Conservation (phyloP, 2,113 vertebrate species). For the Physeter macrocephalus region DNA sequence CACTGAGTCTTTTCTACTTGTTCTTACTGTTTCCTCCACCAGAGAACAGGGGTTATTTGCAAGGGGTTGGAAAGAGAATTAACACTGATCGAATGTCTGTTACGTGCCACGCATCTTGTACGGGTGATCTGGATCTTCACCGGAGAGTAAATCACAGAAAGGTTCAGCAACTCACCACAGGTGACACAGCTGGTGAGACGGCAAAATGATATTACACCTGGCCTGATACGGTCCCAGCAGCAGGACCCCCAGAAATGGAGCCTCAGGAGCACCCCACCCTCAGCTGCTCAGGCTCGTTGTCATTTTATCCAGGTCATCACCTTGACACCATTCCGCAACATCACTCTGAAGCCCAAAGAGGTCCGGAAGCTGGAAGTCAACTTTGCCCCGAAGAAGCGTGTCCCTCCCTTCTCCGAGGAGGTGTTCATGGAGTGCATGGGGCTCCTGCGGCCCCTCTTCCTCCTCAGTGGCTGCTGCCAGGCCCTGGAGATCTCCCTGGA, state of each 20-base stretch:
- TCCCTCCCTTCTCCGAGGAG: constrained; percentile 82
- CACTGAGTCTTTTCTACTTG: accelerated
- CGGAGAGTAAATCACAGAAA: neutral
- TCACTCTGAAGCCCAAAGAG: constrained; percentile 80
- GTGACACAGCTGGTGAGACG: neutral
- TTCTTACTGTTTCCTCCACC: neutral
- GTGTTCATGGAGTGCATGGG: constrained; percentile 83
- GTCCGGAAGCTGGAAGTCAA: constrained; percentile 81
- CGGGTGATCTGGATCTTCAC: neutral
- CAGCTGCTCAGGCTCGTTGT: neutral
- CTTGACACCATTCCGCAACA: constrained; percentile 76
- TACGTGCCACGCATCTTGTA: neutral
- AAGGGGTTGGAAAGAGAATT: neutral
- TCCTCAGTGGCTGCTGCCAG: constrained; percentile 87
- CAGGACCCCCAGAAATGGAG: neutral
- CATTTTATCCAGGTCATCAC: constrained; percentile 74
- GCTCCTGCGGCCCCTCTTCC: constrained; percentile 81
- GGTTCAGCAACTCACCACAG: neutral
- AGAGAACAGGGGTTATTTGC: neutral
- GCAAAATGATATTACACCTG: neutral
- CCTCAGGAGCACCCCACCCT: neutral
- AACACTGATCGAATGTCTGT: neutral
- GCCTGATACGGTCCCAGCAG: neutral
- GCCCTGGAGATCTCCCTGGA: constrained; percentile 85
- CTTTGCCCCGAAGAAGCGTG: constrained; percentile 80